Percentiles rank a stretch among this genome's conserved stretches.
phyloP scores from a whole-genome alignment of 1,140 invertebrate genomes.

The Ceratina calcarata region DNA sequence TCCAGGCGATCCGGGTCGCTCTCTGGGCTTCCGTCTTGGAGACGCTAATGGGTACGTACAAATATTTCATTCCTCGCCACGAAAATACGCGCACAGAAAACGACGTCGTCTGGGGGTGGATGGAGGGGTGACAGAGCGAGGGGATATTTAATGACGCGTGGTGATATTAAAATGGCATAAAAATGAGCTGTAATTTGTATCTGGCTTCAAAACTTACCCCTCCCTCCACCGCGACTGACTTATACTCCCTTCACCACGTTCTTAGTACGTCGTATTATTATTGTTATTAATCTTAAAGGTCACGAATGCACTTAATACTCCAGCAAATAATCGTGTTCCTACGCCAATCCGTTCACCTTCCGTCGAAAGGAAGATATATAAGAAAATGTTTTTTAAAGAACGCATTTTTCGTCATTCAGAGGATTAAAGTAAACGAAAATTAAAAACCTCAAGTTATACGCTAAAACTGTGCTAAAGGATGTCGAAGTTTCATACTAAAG shows the following conservation, averaged over 20 bases:
- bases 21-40: slow-evolving; percentile 50
- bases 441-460: not conserved
- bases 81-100: slow-evolving; percentile 49
- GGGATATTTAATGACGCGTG: slow-evolving; percentile 79
- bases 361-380: not conserved
- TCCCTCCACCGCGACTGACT: slow-evolving; percentile 25
- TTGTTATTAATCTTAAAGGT: slow-evolving; percentile 77
- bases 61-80: slow-evolving; percentile 69
- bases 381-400: too few relatives aligned
- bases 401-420: too few relatives aligned
- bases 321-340: slow-evolving; percentile 72
- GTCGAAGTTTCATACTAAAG: slow-evolving; percentile 63
- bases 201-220: slow-evolving; percentile 73
- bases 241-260: slow-evolving; percentile 24
- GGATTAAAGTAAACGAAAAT: not conserved
- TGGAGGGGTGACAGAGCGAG: slow-evolving; percentile 43
- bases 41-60: slow-evolving; percentile 67
- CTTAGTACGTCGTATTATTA: slow-evolving; percentile 64
- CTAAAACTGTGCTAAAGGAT: not conserved
- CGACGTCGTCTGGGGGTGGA: slow-evolving; percentile 25
- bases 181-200: slow-evolving; percentile 81
- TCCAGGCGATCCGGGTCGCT: slow-evolving; percentile 47
- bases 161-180: slow-evolving; percentile 81
- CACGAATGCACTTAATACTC: slow-evolving; percentile 71
- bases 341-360: slow-evolving; percentile 58